A percentile compares a stretch with the other conserved stretches of the same genome.
Conservation (phyloP, 2,797 vertebrate genomes). For the Alfaro cultratus region DNA sequence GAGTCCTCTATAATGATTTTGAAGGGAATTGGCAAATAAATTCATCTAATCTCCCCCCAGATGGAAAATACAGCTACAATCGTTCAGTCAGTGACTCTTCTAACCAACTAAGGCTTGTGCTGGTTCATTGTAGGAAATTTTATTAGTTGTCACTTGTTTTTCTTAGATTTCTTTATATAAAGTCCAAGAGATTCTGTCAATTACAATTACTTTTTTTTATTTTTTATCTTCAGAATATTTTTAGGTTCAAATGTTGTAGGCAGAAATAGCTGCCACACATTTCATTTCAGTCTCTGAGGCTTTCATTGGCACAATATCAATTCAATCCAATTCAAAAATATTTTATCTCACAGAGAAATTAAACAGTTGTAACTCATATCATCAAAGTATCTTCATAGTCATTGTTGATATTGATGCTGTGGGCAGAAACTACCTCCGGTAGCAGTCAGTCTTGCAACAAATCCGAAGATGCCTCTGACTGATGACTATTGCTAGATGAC, state of each 20-base stretch:
- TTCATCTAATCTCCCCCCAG: constrained; percentile 28
- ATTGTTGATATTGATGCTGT: too few species aligned
- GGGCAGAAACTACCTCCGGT: too few species aligned
- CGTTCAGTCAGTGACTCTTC: constrained; percentile 2
- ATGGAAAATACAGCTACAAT: not conserved
- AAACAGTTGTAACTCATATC: too few species aligned
- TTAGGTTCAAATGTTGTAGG: not conserved
- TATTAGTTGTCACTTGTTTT: not conserved
- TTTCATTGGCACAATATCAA: not conserved
- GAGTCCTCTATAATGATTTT: constrained; percentile 54
- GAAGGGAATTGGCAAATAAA: constrained; percentile 32
- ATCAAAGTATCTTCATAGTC: too few species aligned
- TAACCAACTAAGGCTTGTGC: too few species aligned
- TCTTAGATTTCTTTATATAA: not conserved
- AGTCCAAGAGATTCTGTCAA: not conserved
- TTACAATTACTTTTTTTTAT: too few species aligned
- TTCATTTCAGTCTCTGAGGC: not conserved
- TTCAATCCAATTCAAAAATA: not conserved
- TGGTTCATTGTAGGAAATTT: not conserved
- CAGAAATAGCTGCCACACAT: not conserved
- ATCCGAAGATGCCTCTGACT: too few species aligned
- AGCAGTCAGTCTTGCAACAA: too few species aligned
- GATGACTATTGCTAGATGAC: too few species aligned
- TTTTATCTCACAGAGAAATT: too few species aligned
- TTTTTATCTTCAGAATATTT: not conserved